Conservation (phyloP, 2,113 vertebrate species). For the Eulacestoma nigropectus region DNA sequence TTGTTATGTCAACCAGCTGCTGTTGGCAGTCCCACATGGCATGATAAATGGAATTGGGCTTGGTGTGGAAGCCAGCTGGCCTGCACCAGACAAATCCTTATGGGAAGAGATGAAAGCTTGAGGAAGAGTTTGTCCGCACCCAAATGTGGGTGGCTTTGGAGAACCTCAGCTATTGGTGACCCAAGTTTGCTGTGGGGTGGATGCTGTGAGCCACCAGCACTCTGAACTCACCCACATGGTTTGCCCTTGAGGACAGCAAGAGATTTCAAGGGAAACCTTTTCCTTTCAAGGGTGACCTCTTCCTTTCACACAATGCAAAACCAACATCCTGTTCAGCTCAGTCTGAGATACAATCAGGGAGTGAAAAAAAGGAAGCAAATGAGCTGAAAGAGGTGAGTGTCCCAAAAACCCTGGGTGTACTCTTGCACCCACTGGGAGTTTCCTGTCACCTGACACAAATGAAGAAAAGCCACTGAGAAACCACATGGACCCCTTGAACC, state of each 20-base stretch:
- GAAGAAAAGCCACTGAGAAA: background rate
- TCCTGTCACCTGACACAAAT: background rate
- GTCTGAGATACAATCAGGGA: background rate
- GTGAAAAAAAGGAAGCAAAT: background rate
- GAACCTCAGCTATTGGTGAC: background rate
- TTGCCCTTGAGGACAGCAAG: background rate
- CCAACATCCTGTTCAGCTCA: background rate
- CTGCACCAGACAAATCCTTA: background rate
- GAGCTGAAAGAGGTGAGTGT: background rate
- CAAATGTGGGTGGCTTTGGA: background rate
- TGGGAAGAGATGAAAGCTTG: background rate
- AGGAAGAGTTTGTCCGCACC: background rate
- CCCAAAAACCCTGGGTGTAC: background rate
- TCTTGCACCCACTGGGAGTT: background rate
- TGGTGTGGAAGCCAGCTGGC: background rate
- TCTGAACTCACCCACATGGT: background rate
- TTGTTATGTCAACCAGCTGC: conserved; percentile 51
- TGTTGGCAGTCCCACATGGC: background rate
- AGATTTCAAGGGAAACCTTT: background rate
- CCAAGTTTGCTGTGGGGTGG: background rate
- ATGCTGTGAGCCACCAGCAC: background rate
- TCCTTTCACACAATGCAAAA: background rate
- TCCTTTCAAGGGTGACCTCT: background rate
- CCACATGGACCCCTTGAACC: background rate
- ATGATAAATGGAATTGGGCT: conserved; percentile 19